Evolutionary conservation across 2,113 vertebrate species (phyloP).

Genomic region (Heterocephalus glaber): DNA sequence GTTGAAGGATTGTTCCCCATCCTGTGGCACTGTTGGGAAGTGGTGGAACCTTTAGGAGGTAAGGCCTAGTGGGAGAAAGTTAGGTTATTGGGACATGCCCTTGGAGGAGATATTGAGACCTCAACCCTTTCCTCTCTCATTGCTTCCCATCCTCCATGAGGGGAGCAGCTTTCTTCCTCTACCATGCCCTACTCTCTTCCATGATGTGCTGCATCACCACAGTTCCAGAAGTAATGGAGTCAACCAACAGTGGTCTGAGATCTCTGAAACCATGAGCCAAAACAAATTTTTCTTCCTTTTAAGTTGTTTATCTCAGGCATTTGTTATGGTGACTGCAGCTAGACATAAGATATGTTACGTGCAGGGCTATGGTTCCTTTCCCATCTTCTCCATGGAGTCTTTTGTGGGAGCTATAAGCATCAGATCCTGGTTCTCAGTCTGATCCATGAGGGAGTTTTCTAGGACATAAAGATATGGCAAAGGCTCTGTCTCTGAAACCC

Average conservation of each 20-base stretch:
- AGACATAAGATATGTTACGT: too few relatives aligned
- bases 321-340: background rate
- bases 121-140: too few relatives aligned
- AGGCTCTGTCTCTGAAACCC: background rate
- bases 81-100: background rate
- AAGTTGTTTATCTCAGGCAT: background rate
- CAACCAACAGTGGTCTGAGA: background rate
- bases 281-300: background rate
- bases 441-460: background rate
- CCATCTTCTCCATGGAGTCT: background rate
- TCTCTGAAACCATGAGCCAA: background rate
- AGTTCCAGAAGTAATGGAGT: background rate
- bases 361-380: background rate
- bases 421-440: background rate
- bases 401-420: background rate
- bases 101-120: background rate
- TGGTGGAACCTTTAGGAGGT: background rate
- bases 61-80: too few relatives aligned
- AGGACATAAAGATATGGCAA: background rate
- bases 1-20: background rate
- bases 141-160: background rate
- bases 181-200: background rate
- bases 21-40: background rate
- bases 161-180: background rate
- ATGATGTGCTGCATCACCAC: background rate